These are phyloP conservation scores for Lasioglossum figueresi DNA, from an alignment of 2,888 invertebrate genomes.

Conservation along the genomic window DNA sequence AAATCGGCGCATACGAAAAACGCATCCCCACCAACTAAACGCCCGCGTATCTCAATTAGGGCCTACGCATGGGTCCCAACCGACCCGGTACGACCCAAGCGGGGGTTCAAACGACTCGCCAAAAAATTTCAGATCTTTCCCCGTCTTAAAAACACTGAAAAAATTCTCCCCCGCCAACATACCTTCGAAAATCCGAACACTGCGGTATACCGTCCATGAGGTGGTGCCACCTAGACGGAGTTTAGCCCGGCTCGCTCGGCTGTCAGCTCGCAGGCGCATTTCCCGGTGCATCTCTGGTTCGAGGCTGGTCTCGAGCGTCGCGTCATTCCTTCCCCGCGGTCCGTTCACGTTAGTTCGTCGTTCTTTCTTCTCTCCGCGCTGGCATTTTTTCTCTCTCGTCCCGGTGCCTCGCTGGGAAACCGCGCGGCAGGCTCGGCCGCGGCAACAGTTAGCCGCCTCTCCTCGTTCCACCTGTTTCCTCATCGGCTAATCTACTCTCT, in stretches of 20 bases:
- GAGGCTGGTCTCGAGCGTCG: slow-evolving; percentile 29
- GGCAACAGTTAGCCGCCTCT: slow-evolving; percentile 14
- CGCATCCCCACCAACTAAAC: too few species aligned
- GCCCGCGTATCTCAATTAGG: too few species aligned
- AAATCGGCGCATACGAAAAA: not conserved
- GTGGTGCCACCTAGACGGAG: slow-evolving; percentile 57
- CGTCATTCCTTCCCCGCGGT: slow-evolving; percentile 65
- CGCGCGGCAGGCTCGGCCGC: not conserved
- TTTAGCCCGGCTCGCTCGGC: slow-evolving; percentile 4
- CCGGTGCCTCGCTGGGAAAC: not conserved
- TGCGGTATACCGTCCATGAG: not conserved
- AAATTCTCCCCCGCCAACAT: not conserved
- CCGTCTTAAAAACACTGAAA: not conserved
- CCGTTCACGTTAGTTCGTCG: slow-evolving; percentile 27
- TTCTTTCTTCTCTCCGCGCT: slow-evolving; percentile 17
- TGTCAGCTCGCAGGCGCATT: slow-evolving; percentile 67
- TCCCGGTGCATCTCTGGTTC: slow-evolving; percentile 57
- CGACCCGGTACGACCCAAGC: too few species aligned
- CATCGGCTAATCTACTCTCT: not conserved
- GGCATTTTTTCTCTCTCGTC: not conserved
- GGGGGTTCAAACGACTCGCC: too few species aligned
- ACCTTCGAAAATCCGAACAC: not conserved
- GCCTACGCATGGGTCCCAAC: too few species aligned
- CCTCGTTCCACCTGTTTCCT: not conserved
- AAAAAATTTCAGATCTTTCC: not conserved